A percentile compares a stretch with the other conserved stretches of the same genome.
Evolutionary conservation across 2,797 vertebrate genomes (phyloP).

Genomic region (Danio aesculapii): DNA sequence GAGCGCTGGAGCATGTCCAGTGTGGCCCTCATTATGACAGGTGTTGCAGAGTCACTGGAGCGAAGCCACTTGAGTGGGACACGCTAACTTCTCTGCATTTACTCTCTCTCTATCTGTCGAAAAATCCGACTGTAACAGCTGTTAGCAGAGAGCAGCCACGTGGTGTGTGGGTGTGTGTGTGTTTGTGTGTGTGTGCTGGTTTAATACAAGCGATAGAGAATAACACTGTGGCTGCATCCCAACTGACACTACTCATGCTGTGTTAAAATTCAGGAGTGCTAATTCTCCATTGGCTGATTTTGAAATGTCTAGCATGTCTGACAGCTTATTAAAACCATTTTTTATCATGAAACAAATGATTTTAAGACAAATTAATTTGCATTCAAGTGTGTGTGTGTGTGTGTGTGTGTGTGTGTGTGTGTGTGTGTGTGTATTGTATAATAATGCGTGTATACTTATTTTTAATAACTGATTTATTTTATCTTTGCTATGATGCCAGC

Average conservation of each 20-base stretch:
- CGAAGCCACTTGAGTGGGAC: conserved; percentile 11
- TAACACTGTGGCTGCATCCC: background rate
- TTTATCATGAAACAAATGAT: background rate
- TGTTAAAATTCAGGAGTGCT: background rate
- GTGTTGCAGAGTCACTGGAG: conserved; percentile 39
- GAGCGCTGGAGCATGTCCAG: conserved; percentile 35
- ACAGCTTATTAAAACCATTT: background rate
- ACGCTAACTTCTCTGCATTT: conserved; percentile 6
- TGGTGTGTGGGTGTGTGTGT: background rate
- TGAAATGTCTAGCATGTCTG: background rate
- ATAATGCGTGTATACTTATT: too few relatives aligned
- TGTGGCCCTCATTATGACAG: conserved; percentile 45
- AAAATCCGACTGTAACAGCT: conserved; percentile 27
- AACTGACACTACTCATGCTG: background rate
- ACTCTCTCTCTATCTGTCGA: background rate
- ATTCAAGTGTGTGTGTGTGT: too few relatives aligned
- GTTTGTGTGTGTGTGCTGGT: background rate
- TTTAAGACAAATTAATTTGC: too few relatives aligned
- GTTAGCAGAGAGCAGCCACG: background rate
- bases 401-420: too few relatives aligned
- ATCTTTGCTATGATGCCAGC: too few relatives aligned
- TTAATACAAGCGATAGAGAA: background rate
- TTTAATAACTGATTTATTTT: too few relatives aligned
- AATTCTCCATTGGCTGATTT: background rate
- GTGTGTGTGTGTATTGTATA: too few relatives aligned